These are phyloP conservation scores for Muraenolepis orangiensis DNA, from an alignment of 2,797 vertebrate genomes.

Conservation along the genomic window DNA sequence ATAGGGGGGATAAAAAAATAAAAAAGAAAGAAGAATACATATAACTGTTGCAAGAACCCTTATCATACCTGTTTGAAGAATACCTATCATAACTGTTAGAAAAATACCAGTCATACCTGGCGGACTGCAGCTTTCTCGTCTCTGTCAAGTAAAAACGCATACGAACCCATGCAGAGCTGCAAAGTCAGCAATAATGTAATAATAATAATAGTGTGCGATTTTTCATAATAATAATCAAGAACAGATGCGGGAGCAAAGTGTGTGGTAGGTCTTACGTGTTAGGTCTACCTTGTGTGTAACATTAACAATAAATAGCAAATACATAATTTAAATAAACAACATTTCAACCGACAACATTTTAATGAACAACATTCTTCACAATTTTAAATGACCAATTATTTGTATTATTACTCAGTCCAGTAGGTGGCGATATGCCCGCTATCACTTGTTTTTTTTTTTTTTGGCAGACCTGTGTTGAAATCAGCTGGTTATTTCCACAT, in stretches of 20 bases:
- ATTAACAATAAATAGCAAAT: too few relatives aligned
- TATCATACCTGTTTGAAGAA: too few relatives aligned
- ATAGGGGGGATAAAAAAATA: too few relatives aligned
- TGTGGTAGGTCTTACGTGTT: not conserved
- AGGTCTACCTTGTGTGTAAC: slow-evolving; percentile 6
- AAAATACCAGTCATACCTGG: not conserved
- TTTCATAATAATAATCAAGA: not conserved
- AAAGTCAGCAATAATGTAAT: not conserved
- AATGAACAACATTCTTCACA: not conserved
- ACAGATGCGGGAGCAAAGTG: not conserved
- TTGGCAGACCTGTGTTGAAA: not conserved
- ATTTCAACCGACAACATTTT: too few relatives aligned
- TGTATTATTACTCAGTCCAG: slow-evolving; percentile 32
- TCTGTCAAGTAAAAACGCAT: not conserved
- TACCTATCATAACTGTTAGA: too few relatives aligned
- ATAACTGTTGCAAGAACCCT: too few relatives aligned
- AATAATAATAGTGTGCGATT: too few relatives aligned
- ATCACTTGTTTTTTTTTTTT: not conserved
- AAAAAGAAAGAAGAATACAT: too few relatives aligned
- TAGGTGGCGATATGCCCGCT: slow-evolving; percentile 48
- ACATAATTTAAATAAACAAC: not conserved
- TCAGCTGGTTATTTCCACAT: not conserved
- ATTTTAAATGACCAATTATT: not conserved
- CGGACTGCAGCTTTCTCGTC: not conserved
- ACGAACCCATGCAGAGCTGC: not conserved